Conservation (phyloP, 2,113 vertebrate genomes). For the Enhydra lutris region DNA sequence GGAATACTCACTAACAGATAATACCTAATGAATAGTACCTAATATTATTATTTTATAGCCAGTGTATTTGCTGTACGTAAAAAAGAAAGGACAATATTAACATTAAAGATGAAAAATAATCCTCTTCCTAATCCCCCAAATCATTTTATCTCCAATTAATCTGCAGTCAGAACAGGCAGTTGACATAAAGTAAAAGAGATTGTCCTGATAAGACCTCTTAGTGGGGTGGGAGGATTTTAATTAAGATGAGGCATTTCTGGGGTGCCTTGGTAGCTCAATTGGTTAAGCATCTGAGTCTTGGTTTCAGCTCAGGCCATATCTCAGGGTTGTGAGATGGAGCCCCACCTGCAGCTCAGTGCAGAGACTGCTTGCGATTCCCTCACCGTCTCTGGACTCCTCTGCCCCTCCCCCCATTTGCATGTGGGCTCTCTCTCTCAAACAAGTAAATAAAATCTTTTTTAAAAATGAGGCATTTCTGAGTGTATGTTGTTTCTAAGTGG, state of each 20-base stretch:
- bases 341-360: background rate
- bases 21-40: background rate
- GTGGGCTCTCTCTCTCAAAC: background rate
- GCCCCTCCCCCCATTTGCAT: background rate
- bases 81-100: background rate
- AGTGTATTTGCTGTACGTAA: background rate
- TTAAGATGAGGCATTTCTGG: slow-evolving; percentile 20
- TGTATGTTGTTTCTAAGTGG: slow-evolving; percentile 11
- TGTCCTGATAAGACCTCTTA: background rate
- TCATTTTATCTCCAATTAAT: slow-evolving; percentile 1
- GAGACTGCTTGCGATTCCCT: background rate
- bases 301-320: background rate
- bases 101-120: background rate
- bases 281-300: background rate
- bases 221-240: slow-evolving; percentile 15
- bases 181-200: background rate
- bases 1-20: background rate
- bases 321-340: background rate
- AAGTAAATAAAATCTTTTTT: background rate
- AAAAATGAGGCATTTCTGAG: background rate
- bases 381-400: background rate
- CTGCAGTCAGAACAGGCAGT: background rate
- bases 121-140: background rate
- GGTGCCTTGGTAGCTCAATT: background rate
- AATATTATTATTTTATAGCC: background rate